Conservation (phyloP, 53 echinoderm and acorn worm genomes). For the Crossaster papposus region DNA sequence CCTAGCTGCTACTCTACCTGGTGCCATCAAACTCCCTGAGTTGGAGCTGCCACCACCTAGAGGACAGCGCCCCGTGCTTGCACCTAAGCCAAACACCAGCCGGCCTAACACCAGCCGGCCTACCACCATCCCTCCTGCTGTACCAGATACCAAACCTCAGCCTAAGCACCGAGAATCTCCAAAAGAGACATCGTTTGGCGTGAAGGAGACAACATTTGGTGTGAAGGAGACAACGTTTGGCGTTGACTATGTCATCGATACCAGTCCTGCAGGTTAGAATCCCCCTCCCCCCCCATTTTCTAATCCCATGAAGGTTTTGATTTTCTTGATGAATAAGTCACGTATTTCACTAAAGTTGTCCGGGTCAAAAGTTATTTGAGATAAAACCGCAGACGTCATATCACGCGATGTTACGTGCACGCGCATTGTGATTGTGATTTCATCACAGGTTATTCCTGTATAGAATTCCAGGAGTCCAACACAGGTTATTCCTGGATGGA, state of each 20-base stretch:
- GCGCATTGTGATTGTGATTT: too few species aligned
- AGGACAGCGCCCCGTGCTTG: constrained; percentile 35
- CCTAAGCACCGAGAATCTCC: constrained; percentile 37
- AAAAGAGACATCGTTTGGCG: constrained; percentile 44
- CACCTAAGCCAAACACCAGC: constrained; percentile 10
- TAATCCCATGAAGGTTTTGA: background rate
- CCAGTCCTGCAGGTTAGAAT: constrained; percentile 31
- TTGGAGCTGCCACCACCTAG: constrained; percentile 48
- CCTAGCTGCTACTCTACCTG: background rate
- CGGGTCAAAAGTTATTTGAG: too few species aligned
- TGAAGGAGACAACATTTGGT: constrained; percentile 62
- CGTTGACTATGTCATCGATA: constrained; percentile 61
- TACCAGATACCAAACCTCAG: background rate
- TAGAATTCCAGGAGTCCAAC: background rate
- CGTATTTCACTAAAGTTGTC: too few species aligned
- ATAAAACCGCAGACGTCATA: too few species aligned
- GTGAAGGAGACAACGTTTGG: constrained; percentile 82
- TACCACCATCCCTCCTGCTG: constrained; percentile 32
- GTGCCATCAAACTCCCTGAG: constrained; percentile 42
- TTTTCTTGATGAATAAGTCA: too few species aligned
- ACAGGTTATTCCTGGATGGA: background rate
- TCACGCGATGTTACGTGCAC: too few species aligned
- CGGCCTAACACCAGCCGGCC: constrained; percentile 9
- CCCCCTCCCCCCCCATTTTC: background rate
- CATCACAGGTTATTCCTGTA: background rate